phyloP scores from a whole-genome alignment of 2,888 invertebrate species.

The Amiota communis region DNA sequence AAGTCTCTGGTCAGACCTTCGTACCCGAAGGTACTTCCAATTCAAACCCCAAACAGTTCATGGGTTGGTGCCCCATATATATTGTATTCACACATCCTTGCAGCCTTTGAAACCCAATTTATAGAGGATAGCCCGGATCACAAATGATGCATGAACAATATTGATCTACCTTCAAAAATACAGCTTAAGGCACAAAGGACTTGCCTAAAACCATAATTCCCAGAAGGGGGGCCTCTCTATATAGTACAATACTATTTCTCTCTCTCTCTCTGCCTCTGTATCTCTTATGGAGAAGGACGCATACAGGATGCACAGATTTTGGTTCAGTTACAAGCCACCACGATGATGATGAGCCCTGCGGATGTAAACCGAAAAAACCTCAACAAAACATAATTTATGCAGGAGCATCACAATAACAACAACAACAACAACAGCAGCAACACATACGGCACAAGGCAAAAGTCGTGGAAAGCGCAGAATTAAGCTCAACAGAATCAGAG shows the following conservation, averaged over 20 bases:
- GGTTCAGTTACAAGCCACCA: constrained; percentile 13
- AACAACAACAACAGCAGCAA: neutral
- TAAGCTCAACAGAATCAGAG: neutral
- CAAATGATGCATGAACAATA: no score
- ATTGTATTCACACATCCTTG: no score
- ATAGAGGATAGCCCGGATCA: no score
- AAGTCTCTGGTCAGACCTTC: no score
- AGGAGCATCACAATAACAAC: constrained; percentile 15
- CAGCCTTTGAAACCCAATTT: no score
- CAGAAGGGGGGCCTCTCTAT: no score
- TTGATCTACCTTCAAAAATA: no score
- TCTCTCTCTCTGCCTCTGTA: neutral
- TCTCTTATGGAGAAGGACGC: constrained; percentile 13
- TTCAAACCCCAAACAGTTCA: no score
- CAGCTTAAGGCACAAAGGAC: no score
- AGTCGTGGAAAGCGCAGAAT: constrained; percentile 7
- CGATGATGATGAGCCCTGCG: constrained; percentile 12
- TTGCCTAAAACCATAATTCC: no score
- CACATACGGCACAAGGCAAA: neutral
- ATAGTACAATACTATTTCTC: neutral
- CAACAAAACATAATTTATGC: constrained; percentile 49
- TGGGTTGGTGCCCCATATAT: no score
- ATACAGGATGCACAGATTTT: constrained; percentile 10
- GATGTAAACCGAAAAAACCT: constrained; percentile 40
- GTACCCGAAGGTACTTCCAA: no score